phyloP scores from a whole-genome alignment of 2,797 vertebrate genomes.

The Naso thynnoides region DNA sequence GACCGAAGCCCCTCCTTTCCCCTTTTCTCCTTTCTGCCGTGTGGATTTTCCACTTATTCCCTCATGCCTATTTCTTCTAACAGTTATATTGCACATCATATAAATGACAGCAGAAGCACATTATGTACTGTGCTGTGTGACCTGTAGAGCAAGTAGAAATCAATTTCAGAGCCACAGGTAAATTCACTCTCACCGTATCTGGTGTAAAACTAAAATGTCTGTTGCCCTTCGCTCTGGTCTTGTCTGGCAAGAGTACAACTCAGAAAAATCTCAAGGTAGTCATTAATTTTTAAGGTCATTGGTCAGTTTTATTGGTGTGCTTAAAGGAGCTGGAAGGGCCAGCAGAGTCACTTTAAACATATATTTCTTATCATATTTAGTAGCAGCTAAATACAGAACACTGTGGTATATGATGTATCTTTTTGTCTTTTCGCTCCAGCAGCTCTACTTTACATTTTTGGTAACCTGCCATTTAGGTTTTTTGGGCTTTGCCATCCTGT shows the following conservation, averaged over 20 bases:
- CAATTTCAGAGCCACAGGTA: slow-evolving; percentile 30
- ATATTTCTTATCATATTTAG: not conserved
- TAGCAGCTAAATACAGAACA: not conserved
- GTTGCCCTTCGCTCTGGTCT: not conserved
- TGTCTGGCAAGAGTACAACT: not conserved
- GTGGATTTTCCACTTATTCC: slow-evolving; percentile 60
- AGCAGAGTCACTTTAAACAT: not conserved
- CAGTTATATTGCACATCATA: slow-evolving; percentile 35
- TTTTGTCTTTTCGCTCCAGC: not conserved
- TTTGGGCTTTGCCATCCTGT: slow-evolving; percentile 26
- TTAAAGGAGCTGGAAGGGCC: no score
- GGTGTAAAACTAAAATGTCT: slow-evolving; percentile 3
- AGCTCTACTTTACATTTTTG: not conserved
- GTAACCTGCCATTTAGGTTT: not conserved
- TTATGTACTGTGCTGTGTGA: slow-evolving; percentile 27
- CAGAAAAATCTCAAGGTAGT: slow-evolving; percentile 1
- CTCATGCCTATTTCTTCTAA: slow-evolving; percentile 33
- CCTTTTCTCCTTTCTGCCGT: slow-evolving; percentile 35
- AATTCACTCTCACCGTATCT: slow-evolving; percentile 19
- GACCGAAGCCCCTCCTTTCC: slow-evolving; percentile 13
- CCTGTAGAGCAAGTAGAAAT: slow-evolving; percentile 33
- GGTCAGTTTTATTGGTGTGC: slow-evolving; percentile 20
- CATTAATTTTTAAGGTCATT: not conserved
- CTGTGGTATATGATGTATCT: not conserved
- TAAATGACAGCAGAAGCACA: slow-evolving; percentile 42